Conservation (phyloP, 2,113 vertebrate genomes). For the Pollachius pollachius region DNA sequence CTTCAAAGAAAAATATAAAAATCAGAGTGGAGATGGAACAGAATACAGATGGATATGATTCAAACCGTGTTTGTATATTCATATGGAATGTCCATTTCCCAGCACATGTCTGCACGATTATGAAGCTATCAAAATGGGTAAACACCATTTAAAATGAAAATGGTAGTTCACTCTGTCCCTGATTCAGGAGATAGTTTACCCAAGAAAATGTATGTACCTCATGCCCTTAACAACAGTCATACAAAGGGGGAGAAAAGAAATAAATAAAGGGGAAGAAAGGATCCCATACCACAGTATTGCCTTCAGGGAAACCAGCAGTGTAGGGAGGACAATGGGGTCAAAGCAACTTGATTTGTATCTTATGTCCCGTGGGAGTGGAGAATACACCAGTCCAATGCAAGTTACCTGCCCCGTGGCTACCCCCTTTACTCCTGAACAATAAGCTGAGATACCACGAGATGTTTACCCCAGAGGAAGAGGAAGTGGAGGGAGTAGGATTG, state of each 20-base stretch:
- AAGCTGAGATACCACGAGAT: conserved; percentile 56
- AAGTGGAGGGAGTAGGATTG: neutral
- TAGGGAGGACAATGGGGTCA: conserved; percentile 74
- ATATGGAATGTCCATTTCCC: conserved; percentile 35
- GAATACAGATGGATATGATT: conserved; percentile 2
- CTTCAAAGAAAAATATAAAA: neutral
- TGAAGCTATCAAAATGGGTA: conserved; percentile 55
- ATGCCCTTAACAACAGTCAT: conserved; percentile 57
- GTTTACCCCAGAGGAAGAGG: conserved; percentile 35
- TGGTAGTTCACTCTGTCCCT: conserved; percentile 38
- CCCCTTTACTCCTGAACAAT: conserved; percentile 68
- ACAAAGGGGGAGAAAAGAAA: conserved; percentile 58
- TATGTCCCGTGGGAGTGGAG: conserved; percentile 61
- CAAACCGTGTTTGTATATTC: conserved; percentile 22
- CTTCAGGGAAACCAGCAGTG: conserved; percentile 65
- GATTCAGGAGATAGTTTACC: conserved; percentile 54
- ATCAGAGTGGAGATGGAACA: neutral
- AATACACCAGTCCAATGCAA: conserved; percentile 67
- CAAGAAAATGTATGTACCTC: conserved; percentile 68
- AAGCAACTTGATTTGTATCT: conserved; percentile 76
- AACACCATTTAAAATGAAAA: conserved; percentile 68
- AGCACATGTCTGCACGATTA: conserved; percentile 30
- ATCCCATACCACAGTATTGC: conserved; percentile 58
- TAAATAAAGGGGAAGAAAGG: conserved; percentile 68
- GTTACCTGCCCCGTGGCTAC: conserved; percentile 69